Base-by-base conservation (phyloP, 1,140 invertebrate species). In the Doryteuthis pealeii region DNA sequence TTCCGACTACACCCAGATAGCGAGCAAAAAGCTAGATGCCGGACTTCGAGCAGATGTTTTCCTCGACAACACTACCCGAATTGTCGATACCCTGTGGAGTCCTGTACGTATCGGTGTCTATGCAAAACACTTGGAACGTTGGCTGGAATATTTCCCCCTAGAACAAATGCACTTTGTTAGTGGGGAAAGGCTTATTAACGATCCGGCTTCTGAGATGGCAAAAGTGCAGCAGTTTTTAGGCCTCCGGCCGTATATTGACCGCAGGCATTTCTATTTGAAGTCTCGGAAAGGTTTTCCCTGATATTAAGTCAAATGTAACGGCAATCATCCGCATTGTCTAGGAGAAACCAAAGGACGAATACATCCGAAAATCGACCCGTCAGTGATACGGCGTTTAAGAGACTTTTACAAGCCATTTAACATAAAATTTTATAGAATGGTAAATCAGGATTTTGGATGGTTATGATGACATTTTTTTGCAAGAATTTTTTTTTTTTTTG, bases 241-340 rank as follows among this genome's bases (percentile, higher is more conserved):
- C 0, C 86, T 97, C 5, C 93, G 94, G 79, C 90, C 91, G 22
- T 91, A 94, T 18, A 93, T 96, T 70, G 94, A 92, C n/a, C 93
- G 95, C 75, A 94, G 94, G 82, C 93, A 96, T 85, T 97, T 97
- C 87, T 95, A 95, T 85, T 95, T 96, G 86, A 96, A 97, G 86
- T 91, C 93, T 3, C 94, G 94, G 4, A 97, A 97, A 87, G 94
- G 95, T 0, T 97, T 97, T 85, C 95, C 94, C 0, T 97, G 95
- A 97, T 4, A 91, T 94, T 79, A 95, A 95, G 82, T 28, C 54
- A n/a, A 62, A 62, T 28, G 70, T 14, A 91, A 91, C 4, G 90
- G 91, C 18, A 91, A 93, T 2, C 92, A 91, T 14, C 93, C 94
- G 0, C 94, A 96, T 82, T 97, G 95, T 87, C 89, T 97, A 45